A percentile compares a stretch with the other conserved stretches of the same genome.
Conservation (phyloP, 1,140 invertebrate genomes). For the Scaptomyza hsui region DNA sequence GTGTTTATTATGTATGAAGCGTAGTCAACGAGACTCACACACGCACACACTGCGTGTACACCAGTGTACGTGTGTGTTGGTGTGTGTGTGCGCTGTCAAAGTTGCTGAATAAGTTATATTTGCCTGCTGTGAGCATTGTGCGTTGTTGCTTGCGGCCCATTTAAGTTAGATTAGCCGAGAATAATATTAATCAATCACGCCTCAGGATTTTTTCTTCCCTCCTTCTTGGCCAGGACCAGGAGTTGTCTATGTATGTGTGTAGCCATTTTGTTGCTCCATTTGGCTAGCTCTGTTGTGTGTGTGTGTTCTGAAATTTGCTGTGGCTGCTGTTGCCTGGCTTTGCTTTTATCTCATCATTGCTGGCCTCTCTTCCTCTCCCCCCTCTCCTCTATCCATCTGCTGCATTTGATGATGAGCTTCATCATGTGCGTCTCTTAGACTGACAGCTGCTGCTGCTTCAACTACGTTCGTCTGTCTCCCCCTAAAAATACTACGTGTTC, state of each 20-base stretch:
- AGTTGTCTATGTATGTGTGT: conserved; percentile 15
- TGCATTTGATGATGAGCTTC: conserved; percentile 71
- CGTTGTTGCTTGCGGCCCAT: conserved; percentile 61
- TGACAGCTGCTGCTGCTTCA: conserved; percentile 59
- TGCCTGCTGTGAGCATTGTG: conserved; percentile 32
- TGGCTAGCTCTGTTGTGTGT: conserved; percentile 51
- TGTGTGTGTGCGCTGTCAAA: conserved; percentile 37
- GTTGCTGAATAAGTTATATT: conserved; percentile 79
- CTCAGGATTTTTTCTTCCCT: conserved; percentile 61
- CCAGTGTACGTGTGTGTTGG: too few relatives aligned
- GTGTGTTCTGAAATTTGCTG: conserved; percentile 33
- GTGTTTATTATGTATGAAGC: conserved; percentile 81
- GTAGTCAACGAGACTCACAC: conserved; percentile 76
- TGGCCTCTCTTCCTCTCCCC: neutral
- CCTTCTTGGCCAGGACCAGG: conserved; percentile 12
- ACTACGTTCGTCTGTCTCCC: neutral
- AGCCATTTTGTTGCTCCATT: conserved; percentile 80
- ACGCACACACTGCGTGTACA: conserved; percentile 41
- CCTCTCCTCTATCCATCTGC: neutral
- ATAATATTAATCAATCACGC: conserved; percentile 83
- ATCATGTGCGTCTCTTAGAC: conserved; percentile 57
- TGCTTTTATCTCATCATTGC: conserved; percentile 50
- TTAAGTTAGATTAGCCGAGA: conserved; percentile 83
- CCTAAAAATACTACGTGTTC: conserved; percentile 65
- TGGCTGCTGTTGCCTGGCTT: conserved; percentile 29